Percentiles rank a stretch among this genome's conserved stretches.
Evolutionary conservation across 2,888 invertebrate genomes (phyloP).

Genomic region (Morinoia aosen): DNA sequence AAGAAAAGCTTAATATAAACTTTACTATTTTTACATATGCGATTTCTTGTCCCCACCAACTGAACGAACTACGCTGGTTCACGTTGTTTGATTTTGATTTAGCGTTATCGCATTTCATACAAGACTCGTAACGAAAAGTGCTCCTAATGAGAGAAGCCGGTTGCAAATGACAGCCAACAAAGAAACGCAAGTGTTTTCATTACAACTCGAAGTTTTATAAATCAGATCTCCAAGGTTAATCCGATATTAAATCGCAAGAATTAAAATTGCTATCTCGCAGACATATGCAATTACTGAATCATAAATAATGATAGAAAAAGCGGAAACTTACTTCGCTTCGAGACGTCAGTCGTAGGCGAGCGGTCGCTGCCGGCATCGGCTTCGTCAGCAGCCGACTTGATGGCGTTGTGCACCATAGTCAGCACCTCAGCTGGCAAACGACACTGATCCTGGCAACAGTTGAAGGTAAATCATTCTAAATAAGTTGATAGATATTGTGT

Average conservation of each 20-base stretch:
- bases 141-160: too few relatives aligned
- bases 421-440: neutral
- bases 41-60: too few relatives aligned
- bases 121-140: too few relatives aligned
- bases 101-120: too few relatives aligned
- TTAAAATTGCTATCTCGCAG: neutral
- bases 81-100: too few relatives aligned
- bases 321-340: neutral
- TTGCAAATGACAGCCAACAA: neutral
- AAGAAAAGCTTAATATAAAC: too few relatives aligned
- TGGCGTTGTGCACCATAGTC: slow-evolving; percentile 1
- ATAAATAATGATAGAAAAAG: neutral
- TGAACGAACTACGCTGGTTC: too few relatives aligned
- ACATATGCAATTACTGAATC: neutral
- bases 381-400: neutral
- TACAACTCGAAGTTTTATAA: neutral
- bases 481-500: too few relatives aligned
- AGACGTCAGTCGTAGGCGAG: neutral
- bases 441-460: slow-evolving; percentile 3
- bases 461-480: too few relatives aligned
- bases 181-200: neutral
- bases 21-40: too few relatives aligned
- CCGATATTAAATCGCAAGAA: neutral
- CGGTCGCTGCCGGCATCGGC: neutral
- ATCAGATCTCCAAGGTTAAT: neutral